Conservation (phyloP, 2,888 invertebrate genomes). For the Arenicola marina region DNA sequence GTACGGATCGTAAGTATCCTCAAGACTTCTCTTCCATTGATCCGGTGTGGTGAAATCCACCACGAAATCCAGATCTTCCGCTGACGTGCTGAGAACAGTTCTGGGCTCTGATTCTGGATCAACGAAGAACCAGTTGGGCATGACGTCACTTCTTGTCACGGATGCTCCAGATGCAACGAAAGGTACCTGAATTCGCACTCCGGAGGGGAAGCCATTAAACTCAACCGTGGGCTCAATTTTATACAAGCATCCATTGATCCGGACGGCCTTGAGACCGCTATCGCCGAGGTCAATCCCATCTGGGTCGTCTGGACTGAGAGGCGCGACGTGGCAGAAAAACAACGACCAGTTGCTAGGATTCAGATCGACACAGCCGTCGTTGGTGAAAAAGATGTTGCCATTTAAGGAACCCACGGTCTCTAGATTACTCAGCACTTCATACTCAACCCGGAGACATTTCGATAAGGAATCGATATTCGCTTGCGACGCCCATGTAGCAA, state of each 20-base stretch:
- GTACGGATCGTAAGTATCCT: slow-evolving; percentile 7
- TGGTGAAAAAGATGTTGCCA: not conserved
- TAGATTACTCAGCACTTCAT: not conserved
- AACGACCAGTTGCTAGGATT: not conserved
- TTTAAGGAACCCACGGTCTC: not conserved
- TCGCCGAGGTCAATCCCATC: not conserved
- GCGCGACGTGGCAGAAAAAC: not conserved
- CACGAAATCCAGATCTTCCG: slow-evolving; percentile 5
- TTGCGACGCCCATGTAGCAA: no score
- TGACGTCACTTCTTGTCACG: not conserved
- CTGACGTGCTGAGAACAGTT: not conserved
- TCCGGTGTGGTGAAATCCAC: not conserved
- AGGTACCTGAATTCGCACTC: not conserved
- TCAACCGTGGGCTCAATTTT: not conserved
- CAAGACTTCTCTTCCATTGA: slow-evolving; percentile 4
- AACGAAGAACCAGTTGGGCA: slow-evolving; percentile 10
- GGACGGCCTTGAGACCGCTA: not conserved
- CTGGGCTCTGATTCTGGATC: not conserved
- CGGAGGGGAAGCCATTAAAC: not conserved
- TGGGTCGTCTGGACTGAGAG: not conserved
- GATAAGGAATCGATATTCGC: not conserved
- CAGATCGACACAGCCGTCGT: not conserved
- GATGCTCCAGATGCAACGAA: not conserved
- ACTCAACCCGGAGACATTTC: not conserved
- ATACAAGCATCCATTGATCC: not conserved